phyloP scores from a whole-genome alignment of 2,797 vertebrate genomes.

The Tauraco hartlaubi region DNA sequence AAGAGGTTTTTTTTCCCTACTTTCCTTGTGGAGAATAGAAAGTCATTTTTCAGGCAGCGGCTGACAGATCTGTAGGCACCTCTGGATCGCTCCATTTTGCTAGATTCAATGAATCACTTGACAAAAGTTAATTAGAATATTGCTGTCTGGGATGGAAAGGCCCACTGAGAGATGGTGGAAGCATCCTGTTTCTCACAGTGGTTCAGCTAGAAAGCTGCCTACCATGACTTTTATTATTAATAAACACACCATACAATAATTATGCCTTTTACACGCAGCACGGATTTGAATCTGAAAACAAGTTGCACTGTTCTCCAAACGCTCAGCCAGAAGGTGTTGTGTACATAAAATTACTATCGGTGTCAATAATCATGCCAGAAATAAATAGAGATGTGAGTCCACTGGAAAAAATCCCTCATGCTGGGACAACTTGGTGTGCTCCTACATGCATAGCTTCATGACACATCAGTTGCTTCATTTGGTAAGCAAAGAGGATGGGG shows the following conservation, averaged over 20 bases:
- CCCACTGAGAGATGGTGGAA: constrained; percentile 60
- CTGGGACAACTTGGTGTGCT: neutral
- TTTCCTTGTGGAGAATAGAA: neutral
- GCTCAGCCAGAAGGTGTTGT: neutral
- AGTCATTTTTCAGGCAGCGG: constrained; percentile 49
- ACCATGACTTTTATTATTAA: constrained; percentile 59
- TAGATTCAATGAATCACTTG: constrained; percentile 75
- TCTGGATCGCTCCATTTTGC: constrained; percentile 67
- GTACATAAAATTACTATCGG: neutral
- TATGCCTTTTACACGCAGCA: constrained; percentile 8
- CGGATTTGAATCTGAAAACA: constrained; percentile 6
- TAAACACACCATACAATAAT: constrained; percentile 55
- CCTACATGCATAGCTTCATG: neutral
- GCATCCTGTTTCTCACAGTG: constrained; percentile 52
- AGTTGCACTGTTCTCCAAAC: neutral
- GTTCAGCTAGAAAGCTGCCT: constrained; percentile 52
- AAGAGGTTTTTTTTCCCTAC: neutral
- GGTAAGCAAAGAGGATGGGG: neutral
- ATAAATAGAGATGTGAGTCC: neutral
- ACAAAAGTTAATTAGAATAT: constrained; percentile 79
- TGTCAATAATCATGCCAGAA: neutral
- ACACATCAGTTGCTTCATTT: neutral
- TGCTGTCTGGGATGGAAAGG: constrained; percentile 56
- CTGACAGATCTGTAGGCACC: constrained; percentile 71
- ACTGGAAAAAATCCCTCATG: neutral